Conservation (phyloP, 2,888 invertebrate genomes). For the Xestia ashworthii region DNA sequence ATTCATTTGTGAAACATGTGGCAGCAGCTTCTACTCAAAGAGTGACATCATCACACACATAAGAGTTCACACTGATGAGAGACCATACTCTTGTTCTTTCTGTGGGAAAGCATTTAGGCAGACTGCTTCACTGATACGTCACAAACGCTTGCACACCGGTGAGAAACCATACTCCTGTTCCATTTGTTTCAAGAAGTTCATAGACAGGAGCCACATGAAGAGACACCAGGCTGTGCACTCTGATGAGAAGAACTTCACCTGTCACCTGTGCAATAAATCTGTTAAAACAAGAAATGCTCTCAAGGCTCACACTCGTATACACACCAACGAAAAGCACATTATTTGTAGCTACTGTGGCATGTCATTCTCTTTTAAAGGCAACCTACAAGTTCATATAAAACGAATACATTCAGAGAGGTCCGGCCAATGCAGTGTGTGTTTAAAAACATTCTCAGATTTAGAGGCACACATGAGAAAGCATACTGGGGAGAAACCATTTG, state of each 20-base stretch:
- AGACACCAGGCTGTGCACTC: constrained; percentile 84
- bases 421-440: constrained; percentile 88
- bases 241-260: constrained; percentile 89
- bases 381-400: constrained; percentile 88
- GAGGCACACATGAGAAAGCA: constrained; percentile 91
- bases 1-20: constrained; percentile 86
- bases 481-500: constrained; percentile 88
- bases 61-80: constrained; percentile 84
- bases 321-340: constrained; percentile 84
- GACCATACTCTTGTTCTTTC: constrained; percentile 81
- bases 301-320: constrained; percentile 85
- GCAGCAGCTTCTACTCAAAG: constrained; percentile 83
- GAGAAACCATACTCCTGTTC: constrained; percentile 84
- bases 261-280: constrained; percentile 88
- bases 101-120: constrained; percentile 83
- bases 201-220: constrained; percentile 78
- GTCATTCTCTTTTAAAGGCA: constrained; percentile 90
- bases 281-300: constrained; percentile 89
- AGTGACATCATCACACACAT: constrained; percentile 84
- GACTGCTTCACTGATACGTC: constrained; percentile 83
- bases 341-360: constrained; percentile 85
- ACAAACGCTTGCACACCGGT: constrained; percentile 85
- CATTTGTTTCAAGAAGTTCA: constrained; percentile 82
- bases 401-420: constrained; percentile 90
- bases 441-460: constrained; percentile 89